A percentile compares a stretch with the other conserved stretches of the same genome.
Conservation (phyloP, 2,797 vertebrate species). For the Lepus townsendii region DNA sequence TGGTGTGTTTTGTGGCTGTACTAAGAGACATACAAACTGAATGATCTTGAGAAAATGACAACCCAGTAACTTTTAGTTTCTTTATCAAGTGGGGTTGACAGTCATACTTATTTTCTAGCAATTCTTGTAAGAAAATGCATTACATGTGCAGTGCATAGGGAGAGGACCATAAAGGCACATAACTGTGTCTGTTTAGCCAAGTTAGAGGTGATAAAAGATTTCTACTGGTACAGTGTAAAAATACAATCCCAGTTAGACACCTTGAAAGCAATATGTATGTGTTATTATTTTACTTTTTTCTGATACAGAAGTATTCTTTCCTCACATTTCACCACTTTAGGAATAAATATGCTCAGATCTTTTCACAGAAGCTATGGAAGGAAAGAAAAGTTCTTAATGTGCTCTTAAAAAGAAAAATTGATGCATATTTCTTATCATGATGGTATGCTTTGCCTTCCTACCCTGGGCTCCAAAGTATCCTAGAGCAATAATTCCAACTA, state of each 20-base stretch:
- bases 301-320: neutral
- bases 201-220: neutral
- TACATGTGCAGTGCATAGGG: too few relatives aligned
- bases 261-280: neutral
- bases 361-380: neutral
- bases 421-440: neutral
- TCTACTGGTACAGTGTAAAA: neutral
- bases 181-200: neutral
- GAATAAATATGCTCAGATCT: slow-evolving; percentile 5
- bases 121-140: neutral
- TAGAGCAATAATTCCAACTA: neutral
- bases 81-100: neutral
- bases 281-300: neutral
- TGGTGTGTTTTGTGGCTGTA: too few relatives aligned
- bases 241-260: neutral
- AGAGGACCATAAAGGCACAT: neutral
- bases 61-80: neutral
- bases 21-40: neutral
- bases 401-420: neutral
- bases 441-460: neutral
- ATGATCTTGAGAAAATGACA: neutral
- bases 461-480: neutral
- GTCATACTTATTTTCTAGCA: neutral
- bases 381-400: neutral
- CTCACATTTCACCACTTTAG: neutral